These are phyloP conservation scores for Cassiopea xamachana DNA, from an alignment of 30 jellyfish, hydroid and myxozoan species.

Conservation along the genomic window DNA sequence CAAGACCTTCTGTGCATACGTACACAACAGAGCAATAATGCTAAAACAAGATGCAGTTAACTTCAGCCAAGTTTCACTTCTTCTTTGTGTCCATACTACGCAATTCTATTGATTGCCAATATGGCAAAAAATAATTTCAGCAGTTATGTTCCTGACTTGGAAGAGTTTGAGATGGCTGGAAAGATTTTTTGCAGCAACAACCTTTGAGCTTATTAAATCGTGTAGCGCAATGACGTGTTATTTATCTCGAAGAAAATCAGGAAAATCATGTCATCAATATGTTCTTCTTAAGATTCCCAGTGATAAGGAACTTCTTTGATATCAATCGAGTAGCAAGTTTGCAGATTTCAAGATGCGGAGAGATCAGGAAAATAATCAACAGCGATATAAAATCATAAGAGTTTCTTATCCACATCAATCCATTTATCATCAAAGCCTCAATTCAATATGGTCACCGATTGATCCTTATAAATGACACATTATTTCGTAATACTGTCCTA, in stretches of 20 bases:
- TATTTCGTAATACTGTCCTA: not conserved
- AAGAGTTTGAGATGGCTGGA: no score
- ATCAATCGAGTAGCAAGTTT: not conserved
- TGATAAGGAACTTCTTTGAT: not conserved
- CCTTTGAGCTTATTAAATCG: no score
- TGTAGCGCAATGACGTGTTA: not conserved
- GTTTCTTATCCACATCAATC: not conserved
- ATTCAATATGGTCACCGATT: conserved; percentile 1
- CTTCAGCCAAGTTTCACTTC: no score
- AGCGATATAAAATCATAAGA: not conserved
- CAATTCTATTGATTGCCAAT: no score
- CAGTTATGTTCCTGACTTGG: no score
- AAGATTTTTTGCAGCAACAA: no score
- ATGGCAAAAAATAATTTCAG: no score
- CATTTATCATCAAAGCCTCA: not conserved
- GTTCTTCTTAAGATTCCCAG: not conserved
- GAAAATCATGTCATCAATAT: not conserved
- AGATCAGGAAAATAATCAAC: not conserved
- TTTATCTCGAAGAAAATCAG: not conserved
- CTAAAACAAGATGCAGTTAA: no score
- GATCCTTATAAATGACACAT: not conserved
- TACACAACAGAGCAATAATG: no score
- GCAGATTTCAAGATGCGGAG: not conserved
- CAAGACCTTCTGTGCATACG: no score
- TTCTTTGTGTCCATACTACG: no score